Conservation (phyloP, 2,797 vertebrate genomes). For the Atherinosoma microstoma region DNA sequence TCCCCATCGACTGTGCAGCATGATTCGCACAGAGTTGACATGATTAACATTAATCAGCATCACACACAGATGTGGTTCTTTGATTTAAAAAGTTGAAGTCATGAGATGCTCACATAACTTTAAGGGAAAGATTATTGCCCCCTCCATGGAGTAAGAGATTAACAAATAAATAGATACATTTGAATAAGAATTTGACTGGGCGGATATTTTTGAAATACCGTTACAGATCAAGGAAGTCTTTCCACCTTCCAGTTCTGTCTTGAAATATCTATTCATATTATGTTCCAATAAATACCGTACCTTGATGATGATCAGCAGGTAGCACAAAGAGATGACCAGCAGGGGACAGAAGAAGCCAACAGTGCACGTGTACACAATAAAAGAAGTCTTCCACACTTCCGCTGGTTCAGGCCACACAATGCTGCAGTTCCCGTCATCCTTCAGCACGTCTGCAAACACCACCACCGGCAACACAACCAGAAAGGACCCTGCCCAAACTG, state of each 20-base stretch:
- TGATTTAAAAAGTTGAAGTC: not conserved
- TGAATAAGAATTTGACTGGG: too few relatives aligned
- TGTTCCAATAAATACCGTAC: slow-evolving; percentile 46
- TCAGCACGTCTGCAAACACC: slow-evolving; percentile 90
- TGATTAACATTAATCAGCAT: not conserved
- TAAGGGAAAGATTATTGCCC: not conserved
- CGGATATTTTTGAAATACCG: too few relatives aligned
- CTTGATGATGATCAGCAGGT: slow-evolving; percentile 93
- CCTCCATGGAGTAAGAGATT: not conserved
- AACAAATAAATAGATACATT: too few relatives aligned
- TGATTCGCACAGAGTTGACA: not conserved
- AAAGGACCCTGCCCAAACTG: slow-evolving; percentile 90
- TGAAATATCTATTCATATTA: not conserved
- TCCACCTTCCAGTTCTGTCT: not conserved
- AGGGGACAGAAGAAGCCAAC: slow-evolving; percentile 93
- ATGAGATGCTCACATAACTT: too few relatives aligned
- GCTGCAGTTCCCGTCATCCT: slow-evolving; percentile 91
- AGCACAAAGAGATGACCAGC: slow-evolving; percentile 94
- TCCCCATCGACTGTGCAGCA: rapidly evolving
- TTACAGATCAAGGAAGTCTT: too few relatives aligned
- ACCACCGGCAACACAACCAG: slow-evolving; percentile 92
- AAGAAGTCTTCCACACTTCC: slow-evolving; percentile 89
- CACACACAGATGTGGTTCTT: not conserved
- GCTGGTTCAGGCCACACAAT: slow-evolving; percentile 95
- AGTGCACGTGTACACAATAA: slow-evolving; percentile 92